Evolutionary conservation across 2,113 vertebrate species (phyloP).

Genomic region (Myrmecobius fasciatus): DNA sequence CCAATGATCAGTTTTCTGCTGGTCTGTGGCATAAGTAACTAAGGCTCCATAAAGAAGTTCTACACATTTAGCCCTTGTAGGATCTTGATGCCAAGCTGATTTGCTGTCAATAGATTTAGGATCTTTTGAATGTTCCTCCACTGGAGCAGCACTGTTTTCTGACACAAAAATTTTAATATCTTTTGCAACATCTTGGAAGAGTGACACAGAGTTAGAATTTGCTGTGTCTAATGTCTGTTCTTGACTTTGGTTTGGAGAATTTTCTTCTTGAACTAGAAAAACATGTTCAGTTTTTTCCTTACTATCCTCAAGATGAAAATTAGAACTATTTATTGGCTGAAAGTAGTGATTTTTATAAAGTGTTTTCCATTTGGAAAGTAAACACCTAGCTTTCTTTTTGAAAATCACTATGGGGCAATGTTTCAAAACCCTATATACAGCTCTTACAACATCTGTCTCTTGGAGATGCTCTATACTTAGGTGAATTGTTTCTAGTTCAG

Average conservation of each 20-base stretch:
- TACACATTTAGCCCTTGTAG: constrained; percentile 84
- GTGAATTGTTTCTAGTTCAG: constrained; percentile 81
- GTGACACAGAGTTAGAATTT: constrained; percentile 5
- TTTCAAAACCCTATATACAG: constrained; percentile 88
- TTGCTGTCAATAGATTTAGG: background rate
- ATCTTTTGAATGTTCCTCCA: constrained; percentile 28
- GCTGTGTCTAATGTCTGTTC: constrained; percentile 7
- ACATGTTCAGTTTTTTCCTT: constrained; percentile 35
- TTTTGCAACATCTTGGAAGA: constrained; percentile 42
- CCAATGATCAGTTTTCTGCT: constrained; percentile 53
- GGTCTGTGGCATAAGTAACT: constrained; percentile 43
- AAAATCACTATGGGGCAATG: constrained; percentile 80
- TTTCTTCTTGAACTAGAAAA: constrained; percentile 12
- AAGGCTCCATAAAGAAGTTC: constrained; percentile 90
- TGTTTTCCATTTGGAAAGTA: constrained; percentile 90
- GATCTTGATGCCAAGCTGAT: constrained; percentile 20
- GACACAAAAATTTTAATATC: fast-evolving
- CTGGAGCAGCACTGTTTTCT: background rate
- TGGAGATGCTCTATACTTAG: constrained; percentile 87
- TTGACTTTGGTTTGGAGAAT: constrained; percentile 47
- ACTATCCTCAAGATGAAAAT: constrained; percentile 8
- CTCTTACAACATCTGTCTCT: constrained; percentile 84
- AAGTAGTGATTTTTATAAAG: constrained; percentile 73
- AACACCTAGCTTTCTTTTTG: constrained; percentile 84
- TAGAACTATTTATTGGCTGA: constrained; percentile 56